Evolutionary conservation across 2,113 vertebrate species (phyloP), one percentile per base, ranked within the genome.

Genomic region (Callipepla californica): DNA sequence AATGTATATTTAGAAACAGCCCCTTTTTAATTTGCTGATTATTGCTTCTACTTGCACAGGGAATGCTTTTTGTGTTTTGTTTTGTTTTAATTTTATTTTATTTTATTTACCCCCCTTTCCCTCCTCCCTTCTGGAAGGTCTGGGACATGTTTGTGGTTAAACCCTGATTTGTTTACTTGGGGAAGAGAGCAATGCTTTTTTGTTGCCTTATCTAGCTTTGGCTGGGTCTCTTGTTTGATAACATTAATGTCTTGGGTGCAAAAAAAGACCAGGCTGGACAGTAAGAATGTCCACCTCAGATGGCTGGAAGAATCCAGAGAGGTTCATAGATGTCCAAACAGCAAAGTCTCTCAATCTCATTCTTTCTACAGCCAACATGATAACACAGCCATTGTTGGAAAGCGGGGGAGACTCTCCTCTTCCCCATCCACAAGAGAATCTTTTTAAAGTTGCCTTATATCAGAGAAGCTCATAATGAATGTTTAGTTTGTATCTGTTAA

Each of bases 191-290:
- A 93, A 97, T 97, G 97, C 96, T 98, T 98, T 95, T 98, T 97
- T 97, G 98, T 98, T 98, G 98, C 98, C 98, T 98, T 98, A 98
- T 97, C 97, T 96, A 97, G 97, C 97, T 96, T 93, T 97, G 97
- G 97, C 97, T 98, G 97, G 96, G 96, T 97, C 98, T 97, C 96
- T 92, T 97, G 92, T 97, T 97, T 96, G 95, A 97, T 96, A 95
- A 87, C 42, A 44, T 93, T 95, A 93, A 96, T 94, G 96, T 96
- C 95, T 95, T 81, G 83, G 96, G 95, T 96, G 96, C 96, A 97
- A 95, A 92, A 93, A 58, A 77, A 92, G 85, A 91, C 93, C 94
- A 55, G 85, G 42, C 38, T 96, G 97, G 96, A 95, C 95, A 74
- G 80, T 93, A 85, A 69, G 76, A 87, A 84, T 90, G 93, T 89